phyloP scores from a whole-genome alignment of 2,888 invertebrate species.

The Melinopterus prodromus region DNA sequence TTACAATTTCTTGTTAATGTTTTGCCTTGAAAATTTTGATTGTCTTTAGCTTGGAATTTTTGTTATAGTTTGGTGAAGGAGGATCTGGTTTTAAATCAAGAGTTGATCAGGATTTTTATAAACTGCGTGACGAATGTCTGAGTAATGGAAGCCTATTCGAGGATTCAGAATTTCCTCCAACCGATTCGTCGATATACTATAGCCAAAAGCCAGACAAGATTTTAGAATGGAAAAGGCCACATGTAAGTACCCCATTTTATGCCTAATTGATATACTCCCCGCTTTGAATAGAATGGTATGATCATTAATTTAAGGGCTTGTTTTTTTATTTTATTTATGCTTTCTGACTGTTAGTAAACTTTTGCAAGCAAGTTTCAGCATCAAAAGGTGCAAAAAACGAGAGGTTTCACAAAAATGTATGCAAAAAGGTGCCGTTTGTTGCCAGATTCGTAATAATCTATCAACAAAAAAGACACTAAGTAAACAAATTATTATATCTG shows the following conservation, averaged over 20 bases:
- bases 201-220: conserved; percentile 83
- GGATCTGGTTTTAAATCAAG: conserved; percentile 71
- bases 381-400: no score
- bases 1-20: not conserved
- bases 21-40: not conserved
- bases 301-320: not conserved
- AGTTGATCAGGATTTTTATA: conserved; percentile 68
- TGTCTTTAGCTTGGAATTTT: conserved; percentile 8
- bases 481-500: no score
- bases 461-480: no score
- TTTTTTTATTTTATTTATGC: no score
- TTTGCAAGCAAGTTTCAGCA: no score
- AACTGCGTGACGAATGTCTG: conserved; percentile 74
- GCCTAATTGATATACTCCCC: not conserved
- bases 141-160: conserved; percentile 82
- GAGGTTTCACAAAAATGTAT: no score
- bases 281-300: not conserved
- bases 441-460: no score
- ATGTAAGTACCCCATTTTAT: conserved; percentile 65
- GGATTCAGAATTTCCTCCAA: conserved; percentile 89
- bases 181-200: conserved; percentile 83
- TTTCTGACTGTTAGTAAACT: not conserved
- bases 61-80: conserved; percentile 78
- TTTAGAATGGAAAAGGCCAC: conserved; percentile 92
- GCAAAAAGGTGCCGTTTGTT: no score